Evolutionary conservation across 2,888 invertebrate species (phyloP).

Genomic region (Drosophila prolongata): DNA sequence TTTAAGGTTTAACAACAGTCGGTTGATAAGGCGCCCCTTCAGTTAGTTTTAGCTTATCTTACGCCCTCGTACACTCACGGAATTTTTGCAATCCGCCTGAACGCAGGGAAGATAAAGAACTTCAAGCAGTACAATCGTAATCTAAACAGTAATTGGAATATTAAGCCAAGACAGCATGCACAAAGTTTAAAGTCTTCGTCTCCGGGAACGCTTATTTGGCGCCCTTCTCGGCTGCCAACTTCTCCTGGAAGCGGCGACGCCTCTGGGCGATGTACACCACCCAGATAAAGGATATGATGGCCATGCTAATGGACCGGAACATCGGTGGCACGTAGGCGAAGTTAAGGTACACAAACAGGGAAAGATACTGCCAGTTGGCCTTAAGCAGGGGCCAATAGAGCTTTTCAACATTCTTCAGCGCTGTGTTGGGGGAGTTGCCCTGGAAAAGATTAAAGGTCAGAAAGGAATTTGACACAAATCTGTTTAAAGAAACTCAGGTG

Average conservation of each 20-base stretch:
- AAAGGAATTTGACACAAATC: background rate
- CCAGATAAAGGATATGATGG: conserved; percentile 92
- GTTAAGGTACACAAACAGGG: conserved; percentile 90
- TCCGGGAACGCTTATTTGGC: conserved; percentile 47
- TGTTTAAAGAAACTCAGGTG: no score
- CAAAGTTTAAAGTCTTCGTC: conserved; percentile 24
- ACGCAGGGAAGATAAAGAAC: conserved; percentile 23
- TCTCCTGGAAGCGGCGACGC: conserved; percentile 86
- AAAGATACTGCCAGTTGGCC: conserved; percentile 92
- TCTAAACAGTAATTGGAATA: conserved; percentile 30
- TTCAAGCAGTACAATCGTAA: conserved; percentile 13
- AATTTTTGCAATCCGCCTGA: conserved; percentile 15
- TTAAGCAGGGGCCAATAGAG: conserved; percentile 88
- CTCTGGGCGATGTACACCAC: conserved; percentile 90
- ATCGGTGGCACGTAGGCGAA: conserved; percentile 91
- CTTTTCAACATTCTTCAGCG: conserved; percentile 87
- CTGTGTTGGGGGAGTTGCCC: conserved; percentile 89
- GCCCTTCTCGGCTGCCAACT: conserved; percentile 59
- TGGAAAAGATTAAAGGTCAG: conserved; percentile 59
- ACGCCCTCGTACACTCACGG: background rate
- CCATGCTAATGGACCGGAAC: conserved; percentile 90
- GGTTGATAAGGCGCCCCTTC: conserved; percentile 9
- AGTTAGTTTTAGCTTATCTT: conserved; percentile 30
- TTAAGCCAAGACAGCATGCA: conserved; percentile 20
- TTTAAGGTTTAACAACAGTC: conserved; percentile 23